Evolutionary conservation across 2,888 invertebrate species (phyloP), one percentile per base, ranked within the genome.

Genomic region (Altica lythri): DNA sequence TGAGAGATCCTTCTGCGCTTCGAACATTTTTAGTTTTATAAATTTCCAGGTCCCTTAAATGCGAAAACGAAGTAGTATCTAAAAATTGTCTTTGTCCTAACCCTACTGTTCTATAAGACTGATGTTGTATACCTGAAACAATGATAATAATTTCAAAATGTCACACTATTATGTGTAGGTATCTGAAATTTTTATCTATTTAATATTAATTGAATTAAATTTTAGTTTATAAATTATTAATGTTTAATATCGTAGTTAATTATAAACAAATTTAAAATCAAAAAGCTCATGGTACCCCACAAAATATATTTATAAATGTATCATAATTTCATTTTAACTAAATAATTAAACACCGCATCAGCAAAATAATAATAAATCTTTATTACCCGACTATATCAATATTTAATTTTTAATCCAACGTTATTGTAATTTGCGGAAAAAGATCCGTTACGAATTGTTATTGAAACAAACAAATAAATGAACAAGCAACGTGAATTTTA

Each of bases 81-180:
- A 86, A 78, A 78, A 84, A 83, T 46, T 90, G 86, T 64, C 91
- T 83, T 71, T 88, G 90, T 49, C 85, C 83, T 69, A 90, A 78
- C 22, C 88, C 87, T 65, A 90, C 80, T 42, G 88, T 84, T 59
- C 91, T 81, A 70, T 88, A 88, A 71, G 87, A 86, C 65, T 87
- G 86, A 66, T 85, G 84, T 75, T 83, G 79, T 74, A 79, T 72
- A 69, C 76, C 72, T 72, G 64, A 38, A 60, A 57, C 51, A 68
- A 65, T n/a, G n/a, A n/a, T n/a, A n/a, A n/a, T n/a, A n/a, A n/a
- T n/a, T n/a, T n/a, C n/a, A n/a, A n/a, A n/a, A n/a, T n/a, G n/a
- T n/a, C n/a, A n/a, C n/a, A n/a, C n/a, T n/a, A n/a, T n/a, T n/a
- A n/a, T n/a, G n/a, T n/a, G n/a, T n/a, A n/a, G n/a, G n/a, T n/a